These are phyloP conservation scores for Hyperopisus bebe DNA, from an alignment of 2,113 vertebrate species.

Conservation along the genomic window DNA sequence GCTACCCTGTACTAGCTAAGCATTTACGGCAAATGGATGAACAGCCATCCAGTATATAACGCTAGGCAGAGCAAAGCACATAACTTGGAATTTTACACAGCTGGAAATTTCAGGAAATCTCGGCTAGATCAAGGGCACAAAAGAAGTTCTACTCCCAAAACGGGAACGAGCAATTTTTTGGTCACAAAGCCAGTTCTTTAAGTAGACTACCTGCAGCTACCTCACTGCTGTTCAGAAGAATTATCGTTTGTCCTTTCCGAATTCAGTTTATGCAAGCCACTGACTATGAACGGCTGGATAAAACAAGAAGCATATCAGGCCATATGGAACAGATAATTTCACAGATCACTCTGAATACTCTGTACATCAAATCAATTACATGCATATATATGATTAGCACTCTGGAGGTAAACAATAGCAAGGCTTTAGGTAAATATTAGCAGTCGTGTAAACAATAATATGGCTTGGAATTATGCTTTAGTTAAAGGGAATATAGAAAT, in stretches of 20 bases:
- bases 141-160: neutral
- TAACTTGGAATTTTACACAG: slow-evolving; percentile 8
- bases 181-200: neutral
- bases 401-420: neutral
- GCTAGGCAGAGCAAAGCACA: neutral
- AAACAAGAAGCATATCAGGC: neutral
- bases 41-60: neutral
- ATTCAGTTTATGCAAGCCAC: neutral
- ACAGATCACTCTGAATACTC: neutral
- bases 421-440: neutral
- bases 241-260: neutral
- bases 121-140: neutral
- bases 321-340: neutral
- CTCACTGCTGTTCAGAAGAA: neutral
- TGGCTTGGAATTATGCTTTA: neutral
- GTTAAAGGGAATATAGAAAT: neutral
- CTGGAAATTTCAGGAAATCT: neutral
- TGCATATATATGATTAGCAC: neutral
- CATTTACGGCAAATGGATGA: neutral
- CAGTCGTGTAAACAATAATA: neutral
- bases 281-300: neutral
- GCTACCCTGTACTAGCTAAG: neutral
- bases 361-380: neutral
- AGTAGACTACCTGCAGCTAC: neutral
- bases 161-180: neutral